Evolutionary conservation across 2,113 vertebrate species (phyloP).

Genomic region (Promerops cafer): DNA sequence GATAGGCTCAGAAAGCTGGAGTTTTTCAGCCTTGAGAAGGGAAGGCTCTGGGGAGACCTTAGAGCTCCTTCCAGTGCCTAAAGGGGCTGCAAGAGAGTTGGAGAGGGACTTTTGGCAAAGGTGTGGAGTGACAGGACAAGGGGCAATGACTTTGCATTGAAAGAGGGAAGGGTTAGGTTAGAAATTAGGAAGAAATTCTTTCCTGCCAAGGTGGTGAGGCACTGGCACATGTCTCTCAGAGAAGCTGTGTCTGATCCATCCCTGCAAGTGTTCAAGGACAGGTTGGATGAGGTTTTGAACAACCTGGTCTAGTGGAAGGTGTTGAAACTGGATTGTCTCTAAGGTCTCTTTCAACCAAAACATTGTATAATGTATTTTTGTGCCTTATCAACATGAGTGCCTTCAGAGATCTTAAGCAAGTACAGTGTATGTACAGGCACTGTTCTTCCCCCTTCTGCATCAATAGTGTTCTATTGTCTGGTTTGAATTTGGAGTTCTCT

Average conservation of each 20-base stretch:
- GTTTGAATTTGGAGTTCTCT: background rate
- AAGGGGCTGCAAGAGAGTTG: background rate
- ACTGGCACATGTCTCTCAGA: accelerated
- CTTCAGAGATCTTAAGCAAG: background rate
- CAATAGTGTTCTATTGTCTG: background rate
- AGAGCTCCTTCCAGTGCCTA: background rate
- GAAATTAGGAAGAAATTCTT: background rate
- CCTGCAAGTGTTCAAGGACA: background rate
- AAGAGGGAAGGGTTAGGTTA: background rate
- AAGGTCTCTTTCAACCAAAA: background rate
- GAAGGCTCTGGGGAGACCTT: background rate
- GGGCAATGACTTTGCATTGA: background rate
- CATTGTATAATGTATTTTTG: background rate
- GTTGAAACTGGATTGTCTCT: background rate
- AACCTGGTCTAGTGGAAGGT: background rate
- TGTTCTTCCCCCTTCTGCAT: background rate
- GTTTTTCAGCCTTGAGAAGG: background rate
- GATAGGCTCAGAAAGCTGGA: background rate
- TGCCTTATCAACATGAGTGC: background rate
- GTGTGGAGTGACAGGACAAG: background rate
- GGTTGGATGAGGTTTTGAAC: background rate
- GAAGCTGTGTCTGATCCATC: background rate
- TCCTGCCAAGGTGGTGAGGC: background rate
- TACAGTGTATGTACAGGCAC: background rate
- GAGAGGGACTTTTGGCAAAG: background rate